phyloP scores from a whole-genome alignment of 2,113 vertebrate genomes.

The Rhineura floridana region DNA sequence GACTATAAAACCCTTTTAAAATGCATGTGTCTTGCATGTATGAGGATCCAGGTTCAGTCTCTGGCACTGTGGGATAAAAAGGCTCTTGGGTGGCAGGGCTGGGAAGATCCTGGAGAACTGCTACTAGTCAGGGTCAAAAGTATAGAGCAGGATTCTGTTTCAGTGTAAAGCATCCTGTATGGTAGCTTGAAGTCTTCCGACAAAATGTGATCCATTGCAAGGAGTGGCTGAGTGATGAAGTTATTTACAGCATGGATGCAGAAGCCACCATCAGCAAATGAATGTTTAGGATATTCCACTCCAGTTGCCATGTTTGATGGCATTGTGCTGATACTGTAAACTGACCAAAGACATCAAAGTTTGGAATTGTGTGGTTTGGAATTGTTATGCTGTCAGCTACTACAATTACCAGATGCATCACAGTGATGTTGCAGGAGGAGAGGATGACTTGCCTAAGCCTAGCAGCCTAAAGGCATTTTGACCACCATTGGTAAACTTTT shows the following conservation, averaged over 20 bases:
- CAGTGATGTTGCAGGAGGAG: not conserved
- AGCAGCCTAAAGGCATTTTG: not conserved
- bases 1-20: not conserved
- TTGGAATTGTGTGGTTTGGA: too few relatives aligned
- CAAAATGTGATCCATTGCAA: not conserved
- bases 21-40: not conserved
- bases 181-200: not conserved
- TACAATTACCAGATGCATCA: not conserved
- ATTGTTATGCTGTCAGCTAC: not conserved
- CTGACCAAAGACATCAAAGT: not conserved
- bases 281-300: not conserved
- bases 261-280: too few relatives aligned
- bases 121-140: not conserved
- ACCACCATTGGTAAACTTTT: not conserved
- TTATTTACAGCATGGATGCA: not conserved
- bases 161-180: not conserved
- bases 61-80: not conserved
- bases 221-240: not conserved
- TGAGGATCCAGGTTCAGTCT: not conserved
- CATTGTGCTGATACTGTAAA: not conserved
- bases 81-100: not conserved
- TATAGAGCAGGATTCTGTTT: not conserved
- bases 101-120: not conserved
- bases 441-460: not conserved
- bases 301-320: not conserved